Evolutionary conservation across 1,140 invertebrate genomes (phyloP), one percentile per base, ranked within the genome.

Genomic region (Heliconius melpomene): DNA sequence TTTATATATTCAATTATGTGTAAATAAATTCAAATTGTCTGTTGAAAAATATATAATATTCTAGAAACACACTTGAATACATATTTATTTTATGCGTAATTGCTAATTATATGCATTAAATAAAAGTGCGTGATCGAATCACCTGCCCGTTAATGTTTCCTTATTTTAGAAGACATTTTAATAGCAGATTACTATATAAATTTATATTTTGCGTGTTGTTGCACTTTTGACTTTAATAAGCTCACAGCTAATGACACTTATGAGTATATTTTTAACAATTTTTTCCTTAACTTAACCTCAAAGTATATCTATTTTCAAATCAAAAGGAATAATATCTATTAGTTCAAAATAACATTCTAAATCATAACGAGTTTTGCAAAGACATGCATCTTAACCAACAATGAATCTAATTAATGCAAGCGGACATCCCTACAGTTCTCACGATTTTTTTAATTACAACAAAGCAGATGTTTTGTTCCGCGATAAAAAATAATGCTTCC

Each of bases 381-480:
- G 57, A 76, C 76, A 78, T 72, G 38, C 32, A 79, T 57, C 75
- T 66, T 36, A 74, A 79, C 76, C 72, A 72, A 80, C 60, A 81
- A 84, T 76, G 79, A 72, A 73, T 78, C 82, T 89, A 91, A 92
- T 92, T 90, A 92, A 89, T 88, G 73, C 84, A 84, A 74, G 79
- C 85, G 80, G 84, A 90, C 83, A 79, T 89, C 87, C 87, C 86
- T 85, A 84, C 84, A 83, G 81, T 93, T 93, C 93, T 92, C 93
- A 93, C 90, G 91, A 89, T 90, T 92, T 93, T 90, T 91, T 91
- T 94, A 93, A 94, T 93, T 93, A 89, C 85, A 79, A 89, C 78
- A 84, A 83, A 86, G 87, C 90, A 93, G 91, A 90, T 93, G 90
- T 89, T 91, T 90, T 91, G 89, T 91, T 89, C 90, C 81, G 81